These are phyloP conservation scores for Neodontobutis hainanensis DNA, from an alignment of 2,113 vertebrate species.

Conservation along the genomic window DNA sequence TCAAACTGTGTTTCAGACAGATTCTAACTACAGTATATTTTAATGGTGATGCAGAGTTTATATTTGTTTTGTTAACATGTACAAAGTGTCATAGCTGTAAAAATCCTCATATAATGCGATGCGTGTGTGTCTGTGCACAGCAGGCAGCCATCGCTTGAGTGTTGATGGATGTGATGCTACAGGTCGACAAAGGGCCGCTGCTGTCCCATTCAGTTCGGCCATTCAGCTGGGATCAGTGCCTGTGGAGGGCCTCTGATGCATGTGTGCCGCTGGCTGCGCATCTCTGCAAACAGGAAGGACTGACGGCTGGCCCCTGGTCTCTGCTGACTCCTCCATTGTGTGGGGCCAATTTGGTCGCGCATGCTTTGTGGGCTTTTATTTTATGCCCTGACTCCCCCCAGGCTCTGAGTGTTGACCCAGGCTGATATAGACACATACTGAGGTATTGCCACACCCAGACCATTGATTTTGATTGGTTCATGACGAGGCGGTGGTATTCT, in stretches of 20 bases:
- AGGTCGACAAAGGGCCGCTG: constrained; percentile 69
- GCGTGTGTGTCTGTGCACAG: constrained; percentile 32
- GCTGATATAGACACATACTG: constrained; percentile 10
- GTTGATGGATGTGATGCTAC: constrained; percentile 75
- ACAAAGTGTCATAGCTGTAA: neutral
- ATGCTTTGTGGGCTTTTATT: constrained; percentile 56
- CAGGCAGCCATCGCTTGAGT: constrained; percentile 32
- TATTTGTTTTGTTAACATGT: neutral
- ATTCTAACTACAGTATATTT: too few species aligned
- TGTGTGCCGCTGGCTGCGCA: constrained; percentile 52
- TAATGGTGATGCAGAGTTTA: neutral
- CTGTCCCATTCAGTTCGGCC: constrained; percentile 66
- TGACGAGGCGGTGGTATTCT: neutral
- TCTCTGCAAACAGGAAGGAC: constrained; percentile 71
- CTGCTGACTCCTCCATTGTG: constrained; percentile 75
- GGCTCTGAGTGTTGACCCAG: constrained; percentile 20
- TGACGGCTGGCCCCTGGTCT: constrained; percentile 62
- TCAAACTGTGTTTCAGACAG: too few species aligned
- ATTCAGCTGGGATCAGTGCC: constrained; percentile 71
- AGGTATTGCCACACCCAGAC: constrained; percentile 23
- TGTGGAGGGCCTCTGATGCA: constrained; percentile 60
- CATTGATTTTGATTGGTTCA: constrained; percentile 12
- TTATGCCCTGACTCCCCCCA: constrained; percentile 37
- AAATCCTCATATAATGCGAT: constrained; percentile 17
- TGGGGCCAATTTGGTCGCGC: constrained; percentile 44